These are phyloP conservation scores for Microhierax caerulescens DNA, from an alignment of 2,797 vertebrate genomes.

Conservation along the genomic window DNA sequence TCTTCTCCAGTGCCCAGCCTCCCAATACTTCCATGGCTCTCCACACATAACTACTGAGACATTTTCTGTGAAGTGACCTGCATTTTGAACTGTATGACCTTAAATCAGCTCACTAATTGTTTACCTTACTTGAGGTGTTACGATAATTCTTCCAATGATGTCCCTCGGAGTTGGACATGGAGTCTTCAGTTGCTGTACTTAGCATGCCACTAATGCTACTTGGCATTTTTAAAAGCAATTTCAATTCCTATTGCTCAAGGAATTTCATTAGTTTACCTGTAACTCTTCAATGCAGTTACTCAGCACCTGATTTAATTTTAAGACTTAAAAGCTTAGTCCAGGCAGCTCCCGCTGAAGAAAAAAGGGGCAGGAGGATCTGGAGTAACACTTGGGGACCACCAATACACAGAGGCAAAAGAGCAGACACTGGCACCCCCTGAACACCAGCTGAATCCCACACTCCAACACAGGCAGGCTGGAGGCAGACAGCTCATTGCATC, in stretches of 20 bases:
- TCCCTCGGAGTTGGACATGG: background rate
- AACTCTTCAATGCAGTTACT: background rate
- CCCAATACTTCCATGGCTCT: background rate
- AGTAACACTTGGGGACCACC: background rate
- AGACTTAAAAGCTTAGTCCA: background rate
- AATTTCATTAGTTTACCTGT: background rate
- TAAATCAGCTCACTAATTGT: background rate
- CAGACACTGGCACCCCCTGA: background rate
- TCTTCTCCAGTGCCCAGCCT: background rate
- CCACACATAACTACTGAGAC: accelerated
- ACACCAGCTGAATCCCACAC: background rate
- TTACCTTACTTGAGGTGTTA: background rate
- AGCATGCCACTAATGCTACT: accelerated
- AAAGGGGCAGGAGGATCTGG: background rate
- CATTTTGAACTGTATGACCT: background rate
- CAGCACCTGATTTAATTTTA: background rate
- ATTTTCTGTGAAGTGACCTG: background rate
- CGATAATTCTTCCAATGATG: background rate
- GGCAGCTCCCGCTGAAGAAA: background rate
- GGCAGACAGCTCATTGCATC: background rate
- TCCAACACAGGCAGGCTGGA: background rate
- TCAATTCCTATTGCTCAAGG: background rate
- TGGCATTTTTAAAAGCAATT: background rate
- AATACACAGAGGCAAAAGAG: background rate
- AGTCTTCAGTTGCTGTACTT: background rate